These are phyloP conservation scores for Cossypha dichroa DNA, from an alignment of 2,797 vertebrate genomes.

Conservation along the genomic window DNA sequence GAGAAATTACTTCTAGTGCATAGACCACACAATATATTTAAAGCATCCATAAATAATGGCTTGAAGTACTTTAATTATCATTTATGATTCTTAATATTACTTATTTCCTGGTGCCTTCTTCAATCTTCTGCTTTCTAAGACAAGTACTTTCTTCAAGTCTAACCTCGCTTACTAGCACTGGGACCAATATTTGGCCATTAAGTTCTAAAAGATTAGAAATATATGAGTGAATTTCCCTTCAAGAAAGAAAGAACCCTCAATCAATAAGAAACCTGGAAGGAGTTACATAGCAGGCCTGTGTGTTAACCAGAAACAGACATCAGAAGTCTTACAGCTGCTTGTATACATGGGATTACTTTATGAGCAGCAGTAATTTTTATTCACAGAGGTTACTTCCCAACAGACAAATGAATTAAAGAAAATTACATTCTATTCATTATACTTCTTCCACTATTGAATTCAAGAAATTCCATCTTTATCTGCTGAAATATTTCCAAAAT, in stretches of 20 bases:
- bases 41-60: background rate
- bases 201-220: background rate
- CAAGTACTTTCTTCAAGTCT: background rate
- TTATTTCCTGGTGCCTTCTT: background rate
- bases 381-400: constrained; percentile 3
- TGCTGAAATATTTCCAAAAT: background rate
- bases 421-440: background rate
- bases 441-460: background rate
- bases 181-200: background rate
- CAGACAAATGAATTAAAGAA: background rate
- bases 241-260: background rate
- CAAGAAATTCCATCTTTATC: background rate
- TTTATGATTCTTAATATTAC: background rate
- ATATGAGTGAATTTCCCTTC: background rate
- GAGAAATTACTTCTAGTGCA: background rate
- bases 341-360: background rate
- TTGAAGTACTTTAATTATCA: background rate
- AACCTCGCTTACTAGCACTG: background rate
- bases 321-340: background rate
- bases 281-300: background rate
- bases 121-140: background rate
- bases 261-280: background rate
- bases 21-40: accelerated
- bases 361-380: background rate
- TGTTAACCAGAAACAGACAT: constrained; percentile 29